Conservation (phyloP, 2,797 vertebrate species). For the Crocodylus rhombifer region DNA sequence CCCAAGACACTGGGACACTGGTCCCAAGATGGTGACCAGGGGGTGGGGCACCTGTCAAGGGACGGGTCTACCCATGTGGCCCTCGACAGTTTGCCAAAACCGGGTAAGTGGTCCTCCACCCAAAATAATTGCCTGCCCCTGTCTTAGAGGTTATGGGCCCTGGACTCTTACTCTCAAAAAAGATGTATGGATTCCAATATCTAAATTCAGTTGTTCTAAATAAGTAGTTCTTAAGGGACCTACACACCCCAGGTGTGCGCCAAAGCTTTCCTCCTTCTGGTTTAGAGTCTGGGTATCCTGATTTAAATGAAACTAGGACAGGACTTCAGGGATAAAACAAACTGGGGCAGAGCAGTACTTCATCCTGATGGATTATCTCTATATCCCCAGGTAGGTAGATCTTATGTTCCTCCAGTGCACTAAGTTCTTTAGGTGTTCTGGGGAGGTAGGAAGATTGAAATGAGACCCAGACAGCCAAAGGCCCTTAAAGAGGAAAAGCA, state of each 20-base stretch:
- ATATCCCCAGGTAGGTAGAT: too few species aligned
- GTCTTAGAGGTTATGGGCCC: too few species aligned
- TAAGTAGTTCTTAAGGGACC: slow-evolving; percentile 28
- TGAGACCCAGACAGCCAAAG: background rate
- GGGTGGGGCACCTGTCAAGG: too few species aligned
- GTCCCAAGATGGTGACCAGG: too few species aligned
- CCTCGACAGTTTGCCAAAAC: too few species aligned
- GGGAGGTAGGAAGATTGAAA: background rate
- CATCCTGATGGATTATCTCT: background rate
- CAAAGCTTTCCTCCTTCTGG: slow-evolving; percentile 1
- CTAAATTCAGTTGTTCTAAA: background rate
- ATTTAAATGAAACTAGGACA: slow-evolving; percentile 54
- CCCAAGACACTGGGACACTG: too few species aligned
- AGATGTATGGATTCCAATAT: background rate
- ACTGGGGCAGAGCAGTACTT: background rate
- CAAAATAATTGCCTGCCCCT: too few species aligned
- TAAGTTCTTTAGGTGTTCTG: too few species aligned
- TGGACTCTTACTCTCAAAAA: background rate
- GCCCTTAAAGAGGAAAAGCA: background rate
- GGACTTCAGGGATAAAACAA: slow-evolving; percentile 32
- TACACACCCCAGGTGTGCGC: background rate
- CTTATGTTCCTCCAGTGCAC: too few species aligned
- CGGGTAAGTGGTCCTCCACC: too few species aligned
- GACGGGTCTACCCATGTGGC: too few species aligned
- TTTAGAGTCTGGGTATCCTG: slow-evolving; percentile 44